These are phyloP conservation scores for Otolemur garnettii DNA, from an alignment of 2,113 vertebrate species.

Conservation along the genomic window DNA sequence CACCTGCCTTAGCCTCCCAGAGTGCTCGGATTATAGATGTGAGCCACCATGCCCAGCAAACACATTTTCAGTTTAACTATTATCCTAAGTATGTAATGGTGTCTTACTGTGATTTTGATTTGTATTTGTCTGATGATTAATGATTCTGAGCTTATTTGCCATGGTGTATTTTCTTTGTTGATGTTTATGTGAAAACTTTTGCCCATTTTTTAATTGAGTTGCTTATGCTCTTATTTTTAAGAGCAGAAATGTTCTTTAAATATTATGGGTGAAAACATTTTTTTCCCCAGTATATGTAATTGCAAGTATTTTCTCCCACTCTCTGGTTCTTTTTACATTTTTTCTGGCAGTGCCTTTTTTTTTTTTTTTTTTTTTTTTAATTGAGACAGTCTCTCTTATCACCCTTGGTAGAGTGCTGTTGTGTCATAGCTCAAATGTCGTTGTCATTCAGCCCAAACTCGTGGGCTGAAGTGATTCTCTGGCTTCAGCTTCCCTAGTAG, in stretches of 20 bases:
- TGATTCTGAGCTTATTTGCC: background rate
- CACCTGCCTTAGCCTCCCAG: too few relatives aligned
- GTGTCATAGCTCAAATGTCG: too few relatives aligned
- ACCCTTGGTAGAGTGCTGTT: too few relatives aligned
- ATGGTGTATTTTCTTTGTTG: background rate
- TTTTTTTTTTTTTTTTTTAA: too few relatives aligned
- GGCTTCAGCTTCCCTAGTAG: too few relatives aligned
- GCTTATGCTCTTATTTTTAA: background rate
- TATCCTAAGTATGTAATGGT: background rate
- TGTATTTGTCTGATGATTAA: background rate
- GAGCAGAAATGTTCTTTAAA: background rate
- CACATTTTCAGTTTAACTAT: background rate
- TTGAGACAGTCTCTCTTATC: too few relatives aligned
- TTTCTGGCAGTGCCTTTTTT: too few relatives aligned
- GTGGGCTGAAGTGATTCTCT: too few relatives aligned
- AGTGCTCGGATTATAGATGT: too few relatives aligned
- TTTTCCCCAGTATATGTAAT: background rate
- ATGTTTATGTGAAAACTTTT: background rate
- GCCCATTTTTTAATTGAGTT: background rate
- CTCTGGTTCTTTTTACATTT: background rate
- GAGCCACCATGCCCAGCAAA: too few relatives aligned
- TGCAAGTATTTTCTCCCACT: background rate
- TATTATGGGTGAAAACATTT: background rate
- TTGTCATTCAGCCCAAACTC: too few relatives aligned
- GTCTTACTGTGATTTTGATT: background rate